Conservation (phyloP, 2,113 vertebrate genomes). For the Sterna hirundo region DNA sequence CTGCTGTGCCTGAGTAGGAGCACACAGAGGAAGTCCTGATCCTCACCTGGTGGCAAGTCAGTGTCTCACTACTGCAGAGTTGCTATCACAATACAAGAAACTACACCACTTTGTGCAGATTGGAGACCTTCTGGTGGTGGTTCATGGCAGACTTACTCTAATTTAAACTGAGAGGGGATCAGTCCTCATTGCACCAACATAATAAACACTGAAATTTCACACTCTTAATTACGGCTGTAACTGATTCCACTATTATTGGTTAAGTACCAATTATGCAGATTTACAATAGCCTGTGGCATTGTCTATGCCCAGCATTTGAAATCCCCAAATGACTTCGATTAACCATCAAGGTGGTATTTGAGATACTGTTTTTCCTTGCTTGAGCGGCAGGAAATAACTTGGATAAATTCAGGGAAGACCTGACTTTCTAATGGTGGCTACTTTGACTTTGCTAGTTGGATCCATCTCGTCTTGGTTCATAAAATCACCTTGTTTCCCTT, state of each 20-base stretch:
- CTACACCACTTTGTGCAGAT: fast-evolving
- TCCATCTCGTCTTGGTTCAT: background rate
- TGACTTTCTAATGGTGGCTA: background rate
- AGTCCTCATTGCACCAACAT: background rate
- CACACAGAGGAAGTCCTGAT: background rate
- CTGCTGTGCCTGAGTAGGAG: background rate
- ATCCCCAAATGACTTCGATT: background rate
- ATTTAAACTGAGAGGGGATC: background rate
- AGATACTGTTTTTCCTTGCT: background rate
- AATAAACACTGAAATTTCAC: background rate
- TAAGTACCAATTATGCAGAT: conserved; percentile 23
- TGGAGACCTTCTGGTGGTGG: background rate
- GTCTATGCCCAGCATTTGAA: background rate
- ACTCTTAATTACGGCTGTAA: background rate
- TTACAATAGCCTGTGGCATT: background rate
- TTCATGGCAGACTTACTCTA: background rate
- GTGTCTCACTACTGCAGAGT: background rate
- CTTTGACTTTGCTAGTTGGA: background rate
- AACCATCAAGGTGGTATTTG: background rate
- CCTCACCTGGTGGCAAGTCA: background rate
- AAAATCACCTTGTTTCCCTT: background rate
- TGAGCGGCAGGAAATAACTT: background rate
- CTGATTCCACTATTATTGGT: background rate
- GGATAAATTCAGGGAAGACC: background rate
- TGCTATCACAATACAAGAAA: too few species aligned